phyloP scores from a whole-genome alignment of 2,888 invertebrate genomes.

The Philonicus albiceps region DNA sequence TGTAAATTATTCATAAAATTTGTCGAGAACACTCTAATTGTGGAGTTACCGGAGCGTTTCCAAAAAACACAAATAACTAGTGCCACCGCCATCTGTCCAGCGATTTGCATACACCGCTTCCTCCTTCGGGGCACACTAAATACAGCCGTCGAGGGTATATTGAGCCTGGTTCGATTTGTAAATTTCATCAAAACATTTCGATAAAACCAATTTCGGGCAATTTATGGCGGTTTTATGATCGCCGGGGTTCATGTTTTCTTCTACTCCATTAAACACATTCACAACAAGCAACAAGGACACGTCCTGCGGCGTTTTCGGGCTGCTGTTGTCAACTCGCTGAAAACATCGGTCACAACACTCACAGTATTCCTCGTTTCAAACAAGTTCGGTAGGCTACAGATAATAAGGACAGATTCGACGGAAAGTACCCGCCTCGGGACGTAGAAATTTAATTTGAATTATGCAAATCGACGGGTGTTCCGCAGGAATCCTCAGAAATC shows the following conservation, averaged over 20 bases:
- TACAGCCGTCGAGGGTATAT: not conserved
- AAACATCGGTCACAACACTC: not conserved
- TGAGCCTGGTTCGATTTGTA: slow-evolving; percentile 19
- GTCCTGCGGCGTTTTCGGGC: not conserved
- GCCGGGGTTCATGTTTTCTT: slow-evolving; percentile 34
- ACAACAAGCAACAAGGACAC: not conserved
- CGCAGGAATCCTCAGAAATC: not conserved
- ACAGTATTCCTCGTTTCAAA: not conserved
- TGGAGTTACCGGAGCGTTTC: slow-evolving; percentile 43
- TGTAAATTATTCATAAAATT: slow-evolving; percentile 44
- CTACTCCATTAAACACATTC: slow-evolving; percentile 35
- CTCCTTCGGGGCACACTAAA: not conserved
- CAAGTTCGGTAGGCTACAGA: not conserved
- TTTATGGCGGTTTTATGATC: slow-evolving; percentile 21
- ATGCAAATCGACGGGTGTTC: not conserved
- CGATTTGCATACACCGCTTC: slow-evolving; percentile 22
- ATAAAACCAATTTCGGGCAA: not conserved
- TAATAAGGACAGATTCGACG: not conserved
- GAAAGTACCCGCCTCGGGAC: not conserved
- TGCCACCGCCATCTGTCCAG: slow-evolving; percentile 16
- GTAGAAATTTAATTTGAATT: slow-evolving; percentile 9
- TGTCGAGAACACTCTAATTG: slow-evolving; percentile 15
- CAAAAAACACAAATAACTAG: slow-evolving; percentile 28
- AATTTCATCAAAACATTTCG: slow-evolving; percentile 19
- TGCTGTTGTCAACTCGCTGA: not conserved